phyloP scores from a whole-genome alignment of 2,888 invertebrate species.

The Zootermopsis nevadensis region DNA sequence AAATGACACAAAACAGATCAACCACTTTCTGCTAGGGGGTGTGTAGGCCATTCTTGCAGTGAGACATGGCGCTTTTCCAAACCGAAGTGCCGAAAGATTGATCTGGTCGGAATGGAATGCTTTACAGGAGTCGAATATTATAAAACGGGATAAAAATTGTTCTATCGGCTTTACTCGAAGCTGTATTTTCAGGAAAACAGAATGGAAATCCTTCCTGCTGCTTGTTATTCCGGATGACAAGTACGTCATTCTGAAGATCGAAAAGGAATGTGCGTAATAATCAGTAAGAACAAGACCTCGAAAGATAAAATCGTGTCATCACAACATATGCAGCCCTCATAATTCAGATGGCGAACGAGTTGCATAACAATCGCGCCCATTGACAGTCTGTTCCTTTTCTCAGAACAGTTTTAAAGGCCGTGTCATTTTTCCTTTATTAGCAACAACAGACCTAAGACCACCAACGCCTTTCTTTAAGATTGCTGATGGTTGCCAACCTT shows the following conservation, averaged over 20 bases:
- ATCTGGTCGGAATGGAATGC: not conserved
- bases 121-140: not conserved
- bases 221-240: not conserved
- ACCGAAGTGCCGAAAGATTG: not conserved
- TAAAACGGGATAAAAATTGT: not conserved
- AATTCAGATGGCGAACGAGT: not conserved
- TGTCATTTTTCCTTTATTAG: no score
- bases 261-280: not conserved
- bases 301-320: no score
- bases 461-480: no score
- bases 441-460: no score
- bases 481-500: no score
- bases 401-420: no score
- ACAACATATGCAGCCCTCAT: not conserved
- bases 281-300: not conserved
- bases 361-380: slow-evolving; percentile 10
- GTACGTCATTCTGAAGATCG: not conserved
- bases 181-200: not conserved
- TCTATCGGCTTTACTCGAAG: not conserved
- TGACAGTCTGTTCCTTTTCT: slow-evolving; percentile 4
- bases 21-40: no score
- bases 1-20: no score
- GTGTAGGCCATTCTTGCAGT: not conserved
- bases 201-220: not conserved
- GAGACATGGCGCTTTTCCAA: not conserved